Base-by-base conservation (phyloP, 2,888 invertebrate genomes). In the Metellina segmentata region DNA sequence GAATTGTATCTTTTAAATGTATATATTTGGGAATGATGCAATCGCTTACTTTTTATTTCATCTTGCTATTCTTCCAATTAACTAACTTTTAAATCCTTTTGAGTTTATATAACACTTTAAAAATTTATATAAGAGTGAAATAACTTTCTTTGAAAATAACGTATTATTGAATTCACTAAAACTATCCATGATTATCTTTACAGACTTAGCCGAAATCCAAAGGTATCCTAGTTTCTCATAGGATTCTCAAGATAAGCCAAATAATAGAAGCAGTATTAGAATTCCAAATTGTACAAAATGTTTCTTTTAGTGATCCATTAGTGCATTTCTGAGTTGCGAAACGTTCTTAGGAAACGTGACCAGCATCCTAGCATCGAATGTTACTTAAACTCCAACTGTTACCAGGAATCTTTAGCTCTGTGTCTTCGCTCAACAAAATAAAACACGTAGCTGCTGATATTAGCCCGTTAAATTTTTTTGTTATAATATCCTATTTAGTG, bases 281-380 rank as follows among this genome's bases (percentile, higher is more conserved):
- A 83, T 83, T 72, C 82, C 13, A 52, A 83, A 72, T 52, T 16
- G 82, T n/a, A 72, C 19, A 52, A 72, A 71, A 83, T 72, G 51
- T 72, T 83, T 83, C 72, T 49, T 82, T 71, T 52, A 82, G 71
- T 52, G 72, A 52, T 51, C 82, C 82, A 85, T 85, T 85, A 85
- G 69, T 85, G 61, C 51, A 34, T 72, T 52, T 72, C 19, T 19
- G 77, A 69, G 49, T 69, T 75, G 85, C 19, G 48, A 85, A 85
- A 48, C 77, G 69, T 48, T 85, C 77, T 20, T 13, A 49, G 20
- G 19, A 69, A 69, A 86, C 79, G 86, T 86, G 78, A 86, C 16
- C 19, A 1, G 51, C 16, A 71, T 86, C 69, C 7, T 52, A 74
- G 79, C 20, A n/a, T 79, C 13, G 69, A 34, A 79, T 48, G 71